Evolutionary conservation across 2,113 vertebrate species (phyloP).

Genomic region (Astur gentilis): DNA sequence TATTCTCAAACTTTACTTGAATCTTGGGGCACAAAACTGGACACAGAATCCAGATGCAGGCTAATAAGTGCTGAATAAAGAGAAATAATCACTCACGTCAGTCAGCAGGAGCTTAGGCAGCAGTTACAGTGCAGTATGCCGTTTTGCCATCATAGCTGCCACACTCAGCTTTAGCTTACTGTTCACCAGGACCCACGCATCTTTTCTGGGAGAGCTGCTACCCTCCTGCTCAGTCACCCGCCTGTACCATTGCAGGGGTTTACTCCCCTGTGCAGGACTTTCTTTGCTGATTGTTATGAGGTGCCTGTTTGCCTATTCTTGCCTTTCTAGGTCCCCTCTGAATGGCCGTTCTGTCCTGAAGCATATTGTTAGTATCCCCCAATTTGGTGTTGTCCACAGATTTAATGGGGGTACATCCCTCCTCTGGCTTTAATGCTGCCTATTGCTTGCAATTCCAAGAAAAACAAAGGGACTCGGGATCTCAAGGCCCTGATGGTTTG

Average conservation of each 20-base stretch:
- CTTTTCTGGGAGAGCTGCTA: background rate
- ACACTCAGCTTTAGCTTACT: background rate
- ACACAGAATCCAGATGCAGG: background rate
- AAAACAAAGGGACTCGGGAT: background rate
- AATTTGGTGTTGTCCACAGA: background rate
- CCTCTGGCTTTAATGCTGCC: background rate
- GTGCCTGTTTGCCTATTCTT: background rate
- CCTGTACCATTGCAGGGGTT: background rate
- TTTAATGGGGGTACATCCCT: background rate
- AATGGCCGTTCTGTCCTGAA: background rate
- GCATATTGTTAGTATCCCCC: background rate
- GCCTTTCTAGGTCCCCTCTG: background rate
- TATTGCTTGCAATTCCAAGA: background rate
- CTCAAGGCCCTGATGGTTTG: background rate
- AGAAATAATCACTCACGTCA: background rate
- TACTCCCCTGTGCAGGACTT: background rate
- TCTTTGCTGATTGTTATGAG: background rate
- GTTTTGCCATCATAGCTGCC: background rate
- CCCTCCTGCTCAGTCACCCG: background rate
- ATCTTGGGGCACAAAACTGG: background rate
- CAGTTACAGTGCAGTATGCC: background rate
- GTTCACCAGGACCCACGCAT: background rate
- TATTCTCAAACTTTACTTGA: background rate
- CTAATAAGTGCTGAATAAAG: background rate
- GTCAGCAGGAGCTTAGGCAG: background rate